Evolutionary conservation across 2,797 vertebrate genomes (phyloP), one percentile per base, ranked within the genome.

Genomic region (Argya squamiceps): DNA sequence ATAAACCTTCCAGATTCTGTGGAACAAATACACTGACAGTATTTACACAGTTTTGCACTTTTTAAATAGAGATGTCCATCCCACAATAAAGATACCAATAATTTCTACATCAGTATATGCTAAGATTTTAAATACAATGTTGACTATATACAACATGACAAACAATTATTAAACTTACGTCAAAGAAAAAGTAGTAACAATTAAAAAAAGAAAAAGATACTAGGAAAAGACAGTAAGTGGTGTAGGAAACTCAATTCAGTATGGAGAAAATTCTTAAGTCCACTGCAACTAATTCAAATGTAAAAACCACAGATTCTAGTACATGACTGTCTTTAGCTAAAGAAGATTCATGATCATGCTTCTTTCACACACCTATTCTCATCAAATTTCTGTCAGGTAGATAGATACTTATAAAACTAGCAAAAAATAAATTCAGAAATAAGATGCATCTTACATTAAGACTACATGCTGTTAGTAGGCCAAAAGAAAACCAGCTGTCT

Each of bases 401-500:
- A 77, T 4, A 76, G 32, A 64, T 20, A 70, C 2, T n/a, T 27
- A 65, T 4, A 32, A 88, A 74, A 55, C 4, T 21, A 52, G 23
- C 36, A 69, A 62, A 77, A 83, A 81, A 30, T 27, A 41, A 86
- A 67, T 60, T 84, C 53, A 93, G 62, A 87, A 88, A 82, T 74
- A 76, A 77, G 76, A 65, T 75, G 20, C 29, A 74, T 56, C 60
- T 91, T 76, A 78, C 59, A 92, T 79, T 84, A 91, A 80, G 78
- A 77, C 47, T 67, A 85, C 47, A 84, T 34, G 63, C 75, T 83
- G 81, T 49, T 74, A 88, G 34, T 46, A 93, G 75, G 75, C n/a
- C 69, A 83, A 93, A 93, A 92, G 56, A 93, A 87, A 84, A 69
- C 3, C 89, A 94, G 44, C 24, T 92, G 41, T 41, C 68, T 91